phyloP scores from a whole-genome alignment of 2,797 vertebrate genomes.

The Oryzias dopingdopingensis region DNA sequence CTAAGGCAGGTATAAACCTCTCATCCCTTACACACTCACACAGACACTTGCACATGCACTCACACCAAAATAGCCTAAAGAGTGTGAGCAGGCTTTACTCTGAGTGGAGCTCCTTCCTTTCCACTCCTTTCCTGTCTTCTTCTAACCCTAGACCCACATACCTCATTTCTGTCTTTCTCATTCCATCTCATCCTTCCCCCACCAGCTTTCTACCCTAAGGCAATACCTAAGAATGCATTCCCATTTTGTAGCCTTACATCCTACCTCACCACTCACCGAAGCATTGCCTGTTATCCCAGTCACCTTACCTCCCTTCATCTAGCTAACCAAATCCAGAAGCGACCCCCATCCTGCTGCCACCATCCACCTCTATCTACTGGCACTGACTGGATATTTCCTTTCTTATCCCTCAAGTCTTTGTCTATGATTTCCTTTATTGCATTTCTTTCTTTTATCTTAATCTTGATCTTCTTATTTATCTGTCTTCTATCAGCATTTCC shows the following conservation, averaged over 20 bases:
- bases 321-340: constrained; percentile 32
- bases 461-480: constrained; percentile 67
- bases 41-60: constrained; percentile 6
- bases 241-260: constrained; percentile 50
- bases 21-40: constrained; percentile 16
- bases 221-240: constrained; percentile 50
- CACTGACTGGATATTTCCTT: constrained; percentile 50
- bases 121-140: constrained; percentile 30
- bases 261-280: constrained; percentile 35
- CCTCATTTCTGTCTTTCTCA: constrained; percentile 56
- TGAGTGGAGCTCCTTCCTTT: constrained; percentile 26
- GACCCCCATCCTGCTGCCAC: not conserved
- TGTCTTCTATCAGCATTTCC: constrained; percentile 65
- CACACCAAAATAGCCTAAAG: constrained; percentile 53
- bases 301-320: constrained; percentile 43
- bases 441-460: constrained; percentile 49
- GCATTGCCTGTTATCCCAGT: constrained; percentile 36
- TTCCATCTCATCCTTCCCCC: constrained; percentile 39
- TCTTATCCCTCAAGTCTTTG: constrained; percentile 20
- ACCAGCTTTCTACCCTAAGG: constrained; percentile 40
- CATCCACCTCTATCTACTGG: not conserved
- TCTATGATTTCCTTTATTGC: constrained; percentile 14
- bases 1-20: constrained; percentile 62
- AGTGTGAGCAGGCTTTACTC: constrained; percentile 42
- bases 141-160: constrained; percentile 53